phyloP scores from a whole-genome alignment of 1,140 invertebrate genomes.

The Drosophila sp. region DNA sequence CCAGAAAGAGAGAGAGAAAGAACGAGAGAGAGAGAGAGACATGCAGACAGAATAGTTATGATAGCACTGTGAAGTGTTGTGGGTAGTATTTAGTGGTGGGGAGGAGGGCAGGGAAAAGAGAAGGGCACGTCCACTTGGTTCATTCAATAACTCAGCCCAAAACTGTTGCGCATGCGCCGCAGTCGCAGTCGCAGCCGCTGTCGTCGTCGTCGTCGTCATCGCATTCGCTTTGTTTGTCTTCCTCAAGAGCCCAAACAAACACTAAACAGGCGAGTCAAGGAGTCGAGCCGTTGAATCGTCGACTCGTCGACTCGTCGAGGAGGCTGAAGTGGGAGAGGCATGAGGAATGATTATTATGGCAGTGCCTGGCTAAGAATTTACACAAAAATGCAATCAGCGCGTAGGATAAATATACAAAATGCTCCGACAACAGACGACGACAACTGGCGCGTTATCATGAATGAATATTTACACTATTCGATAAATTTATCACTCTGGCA shows the following conservation, averaged over 20 bases:
- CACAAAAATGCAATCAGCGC: conserved; percentile 73
- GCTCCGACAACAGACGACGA: conserved; percentile 21
- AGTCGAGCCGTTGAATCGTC: too few relatives aligned
- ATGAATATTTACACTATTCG: conserved; percentile 65
- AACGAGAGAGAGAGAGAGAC: too few relatives aligned
- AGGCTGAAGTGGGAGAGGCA: neutral
- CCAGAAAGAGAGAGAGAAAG: too few relatives aligned
- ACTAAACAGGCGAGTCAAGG: conserved; percentile 31
- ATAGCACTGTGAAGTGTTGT: neutral
- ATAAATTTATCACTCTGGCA: conserved; percentile 56
- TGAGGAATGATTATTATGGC: conserved; percentile 44
- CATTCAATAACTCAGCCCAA: conserved; percentile 42
- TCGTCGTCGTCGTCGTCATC: conserved; percentile 15
- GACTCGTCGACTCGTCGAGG: too few relatives aligned
- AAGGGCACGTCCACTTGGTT: neutral
- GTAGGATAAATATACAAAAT: conserved; percentile 64
- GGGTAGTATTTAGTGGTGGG: too few relatives aligned
- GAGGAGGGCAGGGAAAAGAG: neutral
- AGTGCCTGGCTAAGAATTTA: conserved; percentile 57
- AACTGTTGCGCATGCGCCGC: conserved; percentile 53
- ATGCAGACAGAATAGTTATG: neutral
- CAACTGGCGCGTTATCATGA: conserved; percentile 65
- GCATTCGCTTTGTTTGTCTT: conserved; percentile 36
- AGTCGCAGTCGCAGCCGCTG: too few relatives aligned
- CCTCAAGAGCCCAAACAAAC: conserved; percentile 40